Evolutionary conservation across 2,888 invertebrate species (phyloP), one percentile per base, ranked within the genome.

Genomic region (Mayetiola destructor): DNA sequence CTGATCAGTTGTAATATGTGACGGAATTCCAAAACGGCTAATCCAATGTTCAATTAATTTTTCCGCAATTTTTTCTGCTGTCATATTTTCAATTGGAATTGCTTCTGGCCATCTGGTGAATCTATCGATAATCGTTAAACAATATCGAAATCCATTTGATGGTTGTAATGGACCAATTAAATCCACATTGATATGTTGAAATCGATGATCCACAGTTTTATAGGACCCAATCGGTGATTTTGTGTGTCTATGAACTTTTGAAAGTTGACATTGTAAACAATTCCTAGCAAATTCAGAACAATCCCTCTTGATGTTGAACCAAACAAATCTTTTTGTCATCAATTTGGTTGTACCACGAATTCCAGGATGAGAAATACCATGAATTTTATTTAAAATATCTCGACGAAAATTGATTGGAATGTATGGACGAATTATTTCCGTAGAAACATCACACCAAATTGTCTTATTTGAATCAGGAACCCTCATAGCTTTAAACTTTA

Each of bases 111-210:
- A 66, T 1, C 64, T 61, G 0, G 63, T 59, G 40, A 63, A 64
- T 61, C 56, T 36, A 42, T 61, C 61, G 21, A 62, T 58, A 12
- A 64, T 63, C 0, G 71, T 71, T 4, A 72, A 62, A 27, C 65
- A 62, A 58, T 71, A 71, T 5, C 61, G 59, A 56, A 59, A 64
- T 10, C 64, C 66, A 8, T 64, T 36, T 1, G 64, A 64, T 2
- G 58, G 10, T 20, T 70, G 68, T 9, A 73, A 59, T 0, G 72
- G 72, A 2, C 71, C 70, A 1, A 74, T 65, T 6, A 75, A 62
- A 61, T 75, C 71, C 2, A 74, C 63, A 61, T 66, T 73, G 69
- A 16, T 73, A 62, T 59, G 71, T 68, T 10, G 62, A 58, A 61
- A 74, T 27, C 62, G 61, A 37, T 60, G 52, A 54, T 61, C 61